Base-by-base conservation (phyloP, 1,140 invertebrate species). In the Halictus rubicundus region DNA sequence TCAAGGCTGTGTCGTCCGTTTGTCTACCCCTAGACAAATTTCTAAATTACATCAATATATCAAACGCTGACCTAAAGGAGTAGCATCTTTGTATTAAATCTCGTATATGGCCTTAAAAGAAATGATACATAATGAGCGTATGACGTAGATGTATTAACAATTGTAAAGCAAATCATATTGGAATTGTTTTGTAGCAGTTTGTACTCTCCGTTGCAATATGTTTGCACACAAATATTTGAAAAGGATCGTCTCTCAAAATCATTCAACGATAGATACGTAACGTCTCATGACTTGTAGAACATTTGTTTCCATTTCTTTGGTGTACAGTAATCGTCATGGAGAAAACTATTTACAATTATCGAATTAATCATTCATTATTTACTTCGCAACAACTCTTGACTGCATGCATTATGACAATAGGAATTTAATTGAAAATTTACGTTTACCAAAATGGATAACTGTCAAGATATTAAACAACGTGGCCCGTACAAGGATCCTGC, bases 101-200 rank as follows among this genome's bases (percentile, higher is more conserved):
- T 89, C 82, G 85, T 81, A 89, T 90, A 90, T 90, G 88, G 90
- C 90, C 90, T 91, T 91, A 90, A 86, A 82, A 79, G 4, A 83
- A 79, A 27, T 27, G 27, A 66, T 25, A 85, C 83, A 88, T 87
- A 80, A 84, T 68, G 78, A 85, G 78, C 60, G 75, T 80, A 68
- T 82, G 78, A 87, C 59, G 65, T 85, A 87, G 78, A 87, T 85
- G 63, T 84, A 81, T 88, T 70, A 87, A 83, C 68, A 25, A 88
- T 68, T 88, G 66, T 80, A 81, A 83, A 81, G 80, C 68, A 74
- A 80, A 85, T 83, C 81, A 72, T 89, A 88, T 90, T 90, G 89
- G 89, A 91, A 89, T 90, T 91, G 88, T 91, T 91, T 91, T 91
- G 85, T 90, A 90, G 89, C 89, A 89, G 87, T 90, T 91, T 89